Conservation (phyloP, 2,888 invertebrate genomes). For the Lypha dubia region DNA sequence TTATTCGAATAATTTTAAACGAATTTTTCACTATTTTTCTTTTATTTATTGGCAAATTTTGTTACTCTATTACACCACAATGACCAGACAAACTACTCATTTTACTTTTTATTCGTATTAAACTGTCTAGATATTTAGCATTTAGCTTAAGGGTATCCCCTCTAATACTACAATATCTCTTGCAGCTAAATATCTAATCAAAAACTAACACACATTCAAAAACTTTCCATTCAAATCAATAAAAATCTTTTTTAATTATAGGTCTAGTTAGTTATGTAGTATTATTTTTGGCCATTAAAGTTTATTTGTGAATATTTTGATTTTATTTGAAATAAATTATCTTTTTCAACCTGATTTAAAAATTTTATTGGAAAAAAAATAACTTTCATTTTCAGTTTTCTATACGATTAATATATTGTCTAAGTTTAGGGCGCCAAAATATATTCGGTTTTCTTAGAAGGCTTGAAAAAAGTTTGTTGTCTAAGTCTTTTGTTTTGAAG, state of each 20-base stretch:
- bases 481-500: slow-evolving; percentile 25
- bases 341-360: background rate
- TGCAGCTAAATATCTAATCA: too few relatives aligned
- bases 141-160: background rate
- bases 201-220: background rate
- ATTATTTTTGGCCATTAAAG: background rate
- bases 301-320: background rate
- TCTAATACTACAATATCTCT: background rate
- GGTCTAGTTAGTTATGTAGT: background rate
- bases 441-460: background rate
- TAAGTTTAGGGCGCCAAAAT: background rate
- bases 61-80: background rate
- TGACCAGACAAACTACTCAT: background rate
- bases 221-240: background rate
- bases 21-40: too few relatives aligned
- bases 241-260: background rate
- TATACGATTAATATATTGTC: background rate
- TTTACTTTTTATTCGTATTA: background rate
- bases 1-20: too few relatives aligned
- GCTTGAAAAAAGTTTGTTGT: slow-evolving; percentile 2
- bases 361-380: background rate
- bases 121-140: background rate
- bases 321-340: background rate
- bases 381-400: slow-evolving; percentile 18
- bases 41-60: background rate